These are phyloP conservation scores for Callionymus lyra DNA, from an alignment of 2,113 vertebrate species.

Conservation along the genomic window DNA sequence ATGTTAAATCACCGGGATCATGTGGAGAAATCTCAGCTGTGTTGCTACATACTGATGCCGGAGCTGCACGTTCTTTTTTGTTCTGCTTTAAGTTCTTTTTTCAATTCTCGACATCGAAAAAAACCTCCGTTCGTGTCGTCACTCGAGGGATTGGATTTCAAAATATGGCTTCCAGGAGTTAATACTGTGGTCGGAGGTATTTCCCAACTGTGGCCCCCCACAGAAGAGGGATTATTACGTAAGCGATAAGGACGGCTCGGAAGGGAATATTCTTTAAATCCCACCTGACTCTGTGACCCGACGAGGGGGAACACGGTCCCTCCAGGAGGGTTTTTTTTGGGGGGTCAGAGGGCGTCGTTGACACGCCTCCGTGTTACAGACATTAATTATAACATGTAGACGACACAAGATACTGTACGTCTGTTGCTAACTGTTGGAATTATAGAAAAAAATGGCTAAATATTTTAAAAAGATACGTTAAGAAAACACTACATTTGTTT, in stretches of 20 bases:
- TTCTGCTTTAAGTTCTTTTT: background rate
- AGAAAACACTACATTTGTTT: no score
- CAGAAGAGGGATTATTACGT: constrained; percentile 29
- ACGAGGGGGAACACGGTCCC: constrained; percentile 28
- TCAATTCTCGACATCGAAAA: background rate
- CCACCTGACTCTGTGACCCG: constrained; percentile 38
- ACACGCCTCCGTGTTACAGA: no score
- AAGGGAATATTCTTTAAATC: constrained; percentile 1
- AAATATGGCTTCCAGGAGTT: constrained; percentile 11
- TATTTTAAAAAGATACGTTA: no score
- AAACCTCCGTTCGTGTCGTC: background rate
- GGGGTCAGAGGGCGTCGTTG: no score
- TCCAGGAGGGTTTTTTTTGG: constrained; percentile 10
- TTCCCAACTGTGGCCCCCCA: constrained; percentile 23
- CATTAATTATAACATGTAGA: no score
- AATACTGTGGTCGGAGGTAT: constrained; percentile 29
- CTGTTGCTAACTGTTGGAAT: no score
- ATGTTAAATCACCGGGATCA: constrained; percentile 48
- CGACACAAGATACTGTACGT: no score
- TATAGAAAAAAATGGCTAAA: no score
- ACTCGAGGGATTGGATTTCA: background rate
- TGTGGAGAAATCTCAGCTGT: constrained; percentile 41
- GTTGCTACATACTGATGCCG: constrained; percentile 26
- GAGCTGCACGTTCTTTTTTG: constrained; percentile 9
- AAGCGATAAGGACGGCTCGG: constrained; percentile 34